phyloP scores from a whole-genome alignment of 2,797 vertebrate species.

The Acanthurus tractus region DNA sequence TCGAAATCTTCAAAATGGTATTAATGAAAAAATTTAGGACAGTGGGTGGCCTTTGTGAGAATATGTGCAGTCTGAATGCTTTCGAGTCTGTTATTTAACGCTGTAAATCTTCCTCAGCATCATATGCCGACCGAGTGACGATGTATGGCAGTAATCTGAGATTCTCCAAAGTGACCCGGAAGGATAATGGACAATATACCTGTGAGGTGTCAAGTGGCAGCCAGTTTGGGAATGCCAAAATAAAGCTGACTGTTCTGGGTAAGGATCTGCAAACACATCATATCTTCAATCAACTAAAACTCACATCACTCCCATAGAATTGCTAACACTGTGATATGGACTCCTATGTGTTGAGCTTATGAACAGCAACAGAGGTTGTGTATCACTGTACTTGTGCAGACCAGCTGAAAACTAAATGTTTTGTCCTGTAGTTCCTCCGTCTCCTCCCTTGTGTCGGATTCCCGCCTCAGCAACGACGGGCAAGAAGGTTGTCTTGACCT shows the following conservation, averaged over 20 bases:
- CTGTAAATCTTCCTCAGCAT: slow-evolving; percentile 69
- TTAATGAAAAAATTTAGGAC: neutral
- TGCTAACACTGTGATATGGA: neutral
- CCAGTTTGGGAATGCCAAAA: slow-evolving; percentile 65
- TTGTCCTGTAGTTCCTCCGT: slow-evolving; percentile 86
- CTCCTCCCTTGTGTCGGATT: slow-evolving; percentile 80
- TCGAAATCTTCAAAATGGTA: neutral
- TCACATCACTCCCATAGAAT: neutral
- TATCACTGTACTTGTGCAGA: neutral
- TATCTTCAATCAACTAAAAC: neutral
- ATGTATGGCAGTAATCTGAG: slow-evolving; percentile 69
- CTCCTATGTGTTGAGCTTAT: neutral
- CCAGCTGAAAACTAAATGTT: slow-evolving; percentile 10
- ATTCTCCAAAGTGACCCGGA: slow-evolving; percentile 82
- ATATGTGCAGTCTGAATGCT: neutral
- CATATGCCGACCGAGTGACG: slow-evolving; percentile 76
- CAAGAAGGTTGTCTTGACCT: slow-evolving; percentile 68
- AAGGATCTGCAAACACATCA: slow-evolving; percentile 18
- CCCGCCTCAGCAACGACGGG: slow-evolving; percentile 88
- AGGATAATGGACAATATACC: slow-evolving; percentile 86
- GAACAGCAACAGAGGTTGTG: neutral
- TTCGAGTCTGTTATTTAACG: neutral
- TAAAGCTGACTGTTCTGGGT: slow-evolving; percentile 89
- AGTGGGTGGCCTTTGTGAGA: neutral
- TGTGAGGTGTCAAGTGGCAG: slow-evolving; percentile 86